A percentile compares a stretch with the other conserved stretches of the same genome.
Evolutionary conservation across 2,888 invertebrate species (phyloP).

Genomic region (Drosophila suboccidentalis): DNA sequence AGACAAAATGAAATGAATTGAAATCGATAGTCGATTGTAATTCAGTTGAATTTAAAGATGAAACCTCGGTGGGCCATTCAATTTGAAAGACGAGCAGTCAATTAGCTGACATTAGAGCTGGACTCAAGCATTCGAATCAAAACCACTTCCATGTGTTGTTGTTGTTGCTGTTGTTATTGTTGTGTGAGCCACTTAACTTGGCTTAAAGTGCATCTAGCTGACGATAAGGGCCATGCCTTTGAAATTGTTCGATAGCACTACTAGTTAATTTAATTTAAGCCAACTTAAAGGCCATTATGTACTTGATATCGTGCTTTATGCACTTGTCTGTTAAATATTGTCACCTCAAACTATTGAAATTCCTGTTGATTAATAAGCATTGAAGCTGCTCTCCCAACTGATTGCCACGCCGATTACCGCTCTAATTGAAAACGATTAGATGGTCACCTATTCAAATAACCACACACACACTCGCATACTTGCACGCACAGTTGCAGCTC

Average conservation of each 20-base stretch:
- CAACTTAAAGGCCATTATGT: background rate
- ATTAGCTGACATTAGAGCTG: conserved; percentile 35
- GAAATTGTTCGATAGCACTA: background rate
- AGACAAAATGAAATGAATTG: conserved; percentile 41
- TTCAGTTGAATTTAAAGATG: conserved; percentile 36
- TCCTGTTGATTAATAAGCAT: conserved; percentile 30
- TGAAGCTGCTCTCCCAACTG: conserved; percentile 8
- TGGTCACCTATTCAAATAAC: conserved; percentile 19
- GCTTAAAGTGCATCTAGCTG: conserved; percentile 1
- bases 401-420: conserved; percentile 30
- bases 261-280: background rate
- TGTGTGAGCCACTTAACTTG: background rate
- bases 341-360: conserved; percentile 18
- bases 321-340: conserved; percentile 1
- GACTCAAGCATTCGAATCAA: background rate
- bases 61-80: conserved; percentile 41
- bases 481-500: conserved; percentile 18
- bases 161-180: background rate
- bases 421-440: conserved; percentile 55
- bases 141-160: background rate
- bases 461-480: background rate
- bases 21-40: conserved; percentile 67
- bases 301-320: background rate
- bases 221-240: background rate
- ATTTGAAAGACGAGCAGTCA: conserved; percentile 41